Base-by-base conservation (phyloP, 2,113 vertebrate species). In the Apeltes quadracus region DNA sequence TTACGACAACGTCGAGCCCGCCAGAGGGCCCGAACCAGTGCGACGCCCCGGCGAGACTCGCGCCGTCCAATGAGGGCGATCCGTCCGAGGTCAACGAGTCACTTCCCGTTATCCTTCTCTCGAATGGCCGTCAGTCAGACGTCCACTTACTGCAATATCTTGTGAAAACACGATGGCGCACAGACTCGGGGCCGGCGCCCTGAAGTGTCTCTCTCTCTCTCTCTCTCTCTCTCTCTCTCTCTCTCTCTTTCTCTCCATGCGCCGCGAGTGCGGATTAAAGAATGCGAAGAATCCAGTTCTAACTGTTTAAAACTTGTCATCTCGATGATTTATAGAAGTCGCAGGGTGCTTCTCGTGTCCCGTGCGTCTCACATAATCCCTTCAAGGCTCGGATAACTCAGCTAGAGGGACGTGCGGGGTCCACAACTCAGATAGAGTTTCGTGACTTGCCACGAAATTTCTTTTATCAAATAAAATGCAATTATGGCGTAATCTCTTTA, bases 261-360 rank as follows among this genome's bases (percentile, higher is more conserved):
- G 3, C 51, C 36, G 56, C 78, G 67, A 76, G 69, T 67, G 54
- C 55, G 65, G 85, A 80, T 81, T 84, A 82, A 77, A 74, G 77
- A 82, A 83, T 69, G 77, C 57, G 70, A 87, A 83, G 74, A 91
- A 86, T 89, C 80, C 79, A 72, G 82, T 86, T 87, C 67, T 80
- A 78, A 63, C 69, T 81, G 81, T 90, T 90, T 75, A 72, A 84
- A 90, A 88, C 75, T 75, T 90, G 90, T 89, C 87, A 72, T 90
- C 75, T 85, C 88, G n/a, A n/a, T n/a, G 90, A 88, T 88, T 92
- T 84, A 90, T 81, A 75, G 79, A 75, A 84, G 79, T 83, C 57
- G 59, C 61, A 34, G 70, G 72, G 74, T 84, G 82, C 69, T 83
- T 87, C 88, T 83, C 27, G 43, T 74, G 72, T 87, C 82, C 61